A percentile compares a stretch with the other conserved stretches of the same genome.
These are phyloP conservation scores for Darevskia mixta DNA, from an alignment of 2,797 vertebrate genomes.

Conservation along the genomic window DNA sequence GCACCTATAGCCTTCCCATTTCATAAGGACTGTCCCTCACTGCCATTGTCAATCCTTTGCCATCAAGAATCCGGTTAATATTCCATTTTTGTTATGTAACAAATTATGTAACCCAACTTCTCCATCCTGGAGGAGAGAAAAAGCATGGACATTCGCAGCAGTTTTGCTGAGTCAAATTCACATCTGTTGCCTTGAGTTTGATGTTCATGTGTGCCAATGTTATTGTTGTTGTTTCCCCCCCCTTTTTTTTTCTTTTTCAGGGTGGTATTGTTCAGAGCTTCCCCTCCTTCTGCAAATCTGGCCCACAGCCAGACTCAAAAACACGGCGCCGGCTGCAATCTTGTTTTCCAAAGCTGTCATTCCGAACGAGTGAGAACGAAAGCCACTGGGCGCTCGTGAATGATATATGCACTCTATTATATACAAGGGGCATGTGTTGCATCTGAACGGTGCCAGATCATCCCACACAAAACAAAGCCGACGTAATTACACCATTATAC, in stretches of 20 bases:
- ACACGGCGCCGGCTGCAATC: constrained; percentile 52
- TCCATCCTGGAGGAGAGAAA: constrained; percentile 22
- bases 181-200: not conserved
- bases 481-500: constrained; percentile 35
- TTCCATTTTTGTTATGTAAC: constrained; percentile 45
- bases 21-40: not conserved
- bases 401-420: constrained; percentile 47
- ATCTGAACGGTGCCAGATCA: constrained; percentile 22
- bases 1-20: not conserved
- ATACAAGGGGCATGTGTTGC: constrained; percentile 23
- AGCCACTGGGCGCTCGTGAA: constrained; percentile 31
- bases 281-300: constrained; percentile 42
- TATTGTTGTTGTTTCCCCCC: not conserved
- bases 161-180: constrained; percentile 46
- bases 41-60: not conserved
- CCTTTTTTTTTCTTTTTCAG: not conserved
- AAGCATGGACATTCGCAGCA: constrained; percentile 23
- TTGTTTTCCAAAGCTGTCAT: constrained; percentile 45
- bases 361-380: constrained; percentile 44
- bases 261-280: not conserved
- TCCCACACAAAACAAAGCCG: constrained; percentile 28
- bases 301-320: constrained; percentile 39
- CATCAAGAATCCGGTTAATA: constrained; percentile 40
- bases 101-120: constrained; percentile 51
- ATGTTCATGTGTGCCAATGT: not conserved